Evolutionary conservation across 2,797 vertebrate genomes (phyloP), one percentile per base, ranked within the genome.

Genomic region (Myotis findleyi): DNA sequence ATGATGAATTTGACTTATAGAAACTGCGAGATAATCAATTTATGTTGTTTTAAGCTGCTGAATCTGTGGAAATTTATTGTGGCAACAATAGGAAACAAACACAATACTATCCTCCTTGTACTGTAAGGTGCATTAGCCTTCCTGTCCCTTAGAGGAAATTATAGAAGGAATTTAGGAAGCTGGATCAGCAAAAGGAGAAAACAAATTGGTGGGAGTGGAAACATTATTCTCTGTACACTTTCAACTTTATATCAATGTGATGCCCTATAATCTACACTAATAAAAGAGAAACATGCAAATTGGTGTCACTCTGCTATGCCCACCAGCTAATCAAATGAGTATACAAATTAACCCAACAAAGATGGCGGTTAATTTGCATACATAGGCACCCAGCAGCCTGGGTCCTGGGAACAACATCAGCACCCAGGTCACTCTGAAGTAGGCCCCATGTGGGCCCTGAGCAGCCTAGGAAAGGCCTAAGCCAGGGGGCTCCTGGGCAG

Each of bases 11-110:
- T 49, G 18, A 81, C 18, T 9, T 38, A 71, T 1, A 77, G 23
- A 49, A 75, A 59, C 38, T 89, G 4, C 25, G 25, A 59, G 13
- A 55, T 59, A 68, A 44, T 84, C 87, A 23, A 53, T 59, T 11
- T 87, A 27, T 73, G 7, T 73, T 91, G 17, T 82, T 80, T 88
- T 92, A 79, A 64, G 13, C 2, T 73, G 55, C 16, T 66, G 23
- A 73, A 82, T 91, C 7, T 77, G 23, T 62, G 49, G 9, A 21
- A 64, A 92, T 47, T 62, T 66, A 23, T 82, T 77, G 20, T 73
- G 53, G 25, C 7, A 90, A 55, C n/a, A 77, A 38, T 44, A 86
- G 57, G 87, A 93, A 88, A 92, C 59, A 59, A 91, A 76, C 47
- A 38, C 0, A 92, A 3, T 18, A 21, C 53, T 36, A 36, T 85